These are phyloP conservation scores for Syrrhaptes paradoxus DNA, from an alignment of 2,113 vertebrate species.

Conservation along the genomic window DNA sequence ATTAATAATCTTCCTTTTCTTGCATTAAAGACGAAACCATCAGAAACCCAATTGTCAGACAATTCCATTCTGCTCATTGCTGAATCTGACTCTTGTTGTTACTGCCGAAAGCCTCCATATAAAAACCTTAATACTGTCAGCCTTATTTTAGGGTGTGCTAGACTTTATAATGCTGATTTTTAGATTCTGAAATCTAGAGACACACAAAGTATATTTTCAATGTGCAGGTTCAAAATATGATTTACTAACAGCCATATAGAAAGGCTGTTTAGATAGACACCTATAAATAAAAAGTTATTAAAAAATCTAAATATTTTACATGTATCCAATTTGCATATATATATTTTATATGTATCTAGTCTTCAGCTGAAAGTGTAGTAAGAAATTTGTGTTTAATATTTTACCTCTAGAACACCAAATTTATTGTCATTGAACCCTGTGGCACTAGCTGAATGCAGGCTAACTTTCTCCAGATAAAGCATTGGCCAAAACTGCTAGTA, in stretches of 20 bases:
- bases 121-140: neutral
- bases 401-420: neutral
- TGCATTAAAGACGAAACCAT: neutral
- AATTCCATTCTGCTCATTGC: neutral
- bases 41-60: neutral
- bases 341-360: neutral
- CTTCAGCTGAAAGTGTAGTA: neutral
- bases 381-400: neutral
- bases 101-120: neutral
- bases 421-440: neutral
- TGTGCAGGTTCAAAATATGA: accelerated
- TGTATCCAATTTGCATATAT: neutral
- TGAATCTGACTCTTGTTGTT: neutral
- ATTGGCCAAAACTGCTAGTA: neutral
- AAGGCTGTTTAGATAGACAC: neutral
- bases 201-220: neutral
- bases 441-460: neutral
- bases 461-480: neutral
- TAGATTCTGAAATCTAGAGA: neutral
- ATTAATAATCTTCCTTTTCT: neutral
- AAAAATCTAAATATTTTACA: neutral
- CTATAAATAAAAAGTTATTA: neutral
- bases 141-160: neutral
- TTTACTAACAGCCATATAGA: neutral
- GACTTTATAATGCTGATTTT: neutral